A percentile compares a stretch with the other conserved stretches of the same genome.
These are phyloP conservation scores for Lepetodrilus schrolli DNA, from an alignment of 2,888 invertebrate genomes.

Conservation along the genomic window DNA sequence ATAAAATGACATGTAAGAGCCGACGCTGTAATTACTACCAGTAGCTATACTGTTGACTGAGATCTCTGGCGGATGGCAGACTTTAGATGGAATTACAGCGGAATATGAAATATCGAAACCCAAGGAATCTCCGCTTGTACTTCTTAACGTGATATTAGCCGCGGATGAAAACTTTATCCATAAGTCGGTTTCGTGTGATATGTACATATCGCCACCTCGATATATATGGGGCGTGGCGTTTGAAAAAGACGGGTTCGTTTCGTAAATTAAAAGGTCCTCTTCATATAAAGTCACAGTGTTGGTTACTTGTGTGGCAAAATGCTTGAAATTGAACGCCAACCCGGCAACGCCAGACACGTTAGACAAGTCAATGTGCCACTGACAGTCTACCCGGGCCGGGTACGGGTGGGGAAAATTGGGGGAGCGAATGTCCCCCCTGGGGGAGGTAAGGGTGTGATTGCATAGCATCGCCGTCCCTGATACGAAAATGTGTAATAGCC, in stretches of 20 bases:
- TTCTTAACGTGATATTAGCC: not conserved
- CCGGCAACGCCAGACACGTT: not conserved
- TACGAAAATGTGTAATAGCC: not conserved
- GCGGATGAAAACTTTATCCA: slow-evolving; percentile 16
- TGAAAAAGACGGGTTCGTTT: not conserved
- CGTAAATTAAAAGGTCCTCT: slow-evolving; percentile 14
- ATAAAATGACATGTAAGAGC: not conserved
- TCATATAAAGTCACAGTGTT: not conserved
- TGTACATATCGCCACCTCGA: not conserved
- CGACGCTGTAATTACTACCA: not conserved
- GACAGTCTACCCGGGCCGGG: slow-evolving; percentile 8
- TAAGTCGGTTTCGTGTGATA: not conserved
- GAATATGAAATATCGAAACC: slow-evolving; percentile 13
- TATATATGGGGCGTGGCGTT: not conserved
- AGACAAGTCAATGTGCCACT: not conserved
- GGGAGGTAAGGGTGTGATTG: not conserved
- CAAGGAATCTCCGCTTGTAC: not conserved
- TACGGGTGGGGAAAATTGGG: slow-evolving; percentile 12
- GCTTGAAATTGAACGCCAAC: not conserved
- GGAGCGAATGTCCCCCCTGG: not conserved
- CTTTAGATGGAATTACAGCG: not conserved
- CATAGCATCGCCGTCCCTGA: not conserved
- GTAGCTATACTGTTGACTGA: not conserved
- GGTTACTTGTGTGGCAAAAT: not conserved
- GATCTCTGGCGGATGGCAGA: not conserved